Base-by-base conservation (phyloP, 2,113 vertebrate genomes). In the Oreochromis tanganicae region DNA sequence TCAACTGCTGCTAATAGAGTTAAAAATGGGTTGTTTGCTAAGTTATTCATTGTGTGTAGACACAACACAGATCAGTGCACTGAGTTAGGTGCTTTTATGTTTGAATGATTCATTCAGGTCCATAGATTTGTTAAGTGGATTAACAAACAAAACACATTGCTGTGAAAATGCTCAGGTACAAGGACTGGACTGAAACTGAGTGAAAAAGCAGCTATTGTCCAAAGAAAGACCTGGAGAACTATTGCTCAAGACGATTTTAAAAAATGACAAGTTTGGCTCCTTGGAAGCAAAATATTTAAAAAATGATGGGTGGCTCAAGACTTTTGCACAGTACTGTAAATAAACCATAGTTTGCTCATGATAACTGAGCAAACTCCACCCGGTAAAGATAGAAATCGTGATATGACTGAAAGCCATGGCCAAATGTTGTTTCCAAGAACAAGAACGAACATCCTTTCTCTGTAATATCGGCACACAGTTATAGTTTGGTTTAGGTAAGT, bases 251-350 rank as follows among this genome's bases (percentile, higher is more conserved):
- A 38, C 61, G 7, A 38, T 9, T n/a, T 63, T 36, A 63, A 38
- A 21, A 1, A 66, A 0, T 0, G 19, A 5, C 4, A 68, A 8
- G 63, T 68, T 19, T 38, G 34, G 2, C 63, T 21, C 63, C 0
- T 38, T 38, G 19, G 66, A 24, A 73, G 38, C 21, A 73, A 46
- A 73, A 73, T 46, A 9, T 0, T 32, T 4, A 71, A 71, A 41
- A 71, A 71, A 6, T 16, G 7, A 9, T 6, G 36, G 8, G 38
- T 68, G 63, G 19, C 34, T 68, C 34, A 21, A 24, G 38, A 73
- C 21, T 73, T 46, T 73, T 73, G 21, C 68, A 17, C 21, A 1
- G 21, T 43, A 16, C 21, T 10, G 21, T 27, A 73, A 73, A 48
- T 73, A 2, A 1, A 24, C 68, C 41, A 48, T 48, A 19, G 24